Base-by-base conservation (phyloP, 2,113 vertebrate genomes). In the Sclerurus mexicanus region DNA sequence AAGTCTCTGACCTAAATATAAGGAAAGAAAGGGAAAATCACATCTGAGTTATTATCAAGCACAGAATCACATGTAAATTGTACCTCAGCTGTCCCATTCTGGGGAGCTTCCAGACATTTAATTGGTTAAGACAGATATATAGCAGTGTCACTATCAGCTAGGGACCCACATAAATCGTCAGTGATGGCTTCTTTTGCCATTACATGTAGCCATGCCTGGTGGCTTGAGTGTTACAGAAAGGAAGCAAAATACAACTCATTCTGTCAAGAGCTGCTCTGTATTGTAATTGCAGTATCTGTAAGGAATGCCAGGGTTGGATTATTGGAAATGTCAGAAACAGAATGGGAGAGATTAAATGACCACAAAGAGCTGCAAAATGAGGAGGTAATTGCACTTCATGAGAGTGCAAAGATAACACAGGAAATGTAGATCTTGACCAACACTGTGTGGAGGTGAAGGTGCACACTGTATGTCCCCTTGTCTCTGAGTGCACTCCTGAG, bases 321-420 rank as follows among this genome's bases (percentile, higher is more conserved):
- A 93, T 88, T 92, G 92, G 89, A 90, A 76, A 95, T 88, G 94
- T 96, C 96, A 96, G 92, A 87, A 96, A 53, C 91, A 92, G 96
- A 97, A 93, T 16, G 72, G 74, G 66, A 83, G 89, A 93, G 84
- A 97, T 52, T 94, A 93, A 96, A 85, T 1, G 27, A 42, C 64
- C 87, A 90, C 81, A 86, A 81, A 96, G 85, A 94, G 87, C 89
- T 86, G 56, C 87, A 71, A 79, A 96, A 93, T 71, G 89, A 92
- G 84, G 85, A 79, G 47, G 73, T 89, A 92, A 97, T 91, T 96
- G 89, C 82, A 89, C 82, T 95, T 96, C 56, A 82, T 12, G 28
- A 8, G 24, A 94, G 74, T 71, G 46, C 82, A 67, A 62, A 88
- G 71, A 89, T 91, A 94, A 81, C 80, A 17, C 5, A 11, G 91